A percentile compares a stretch with the other conserved stretches of the same genome.
phyloP scores from a whole-genome alignment of 2,888 invertebrate species.

The Drosophila mimetica region DNA sequence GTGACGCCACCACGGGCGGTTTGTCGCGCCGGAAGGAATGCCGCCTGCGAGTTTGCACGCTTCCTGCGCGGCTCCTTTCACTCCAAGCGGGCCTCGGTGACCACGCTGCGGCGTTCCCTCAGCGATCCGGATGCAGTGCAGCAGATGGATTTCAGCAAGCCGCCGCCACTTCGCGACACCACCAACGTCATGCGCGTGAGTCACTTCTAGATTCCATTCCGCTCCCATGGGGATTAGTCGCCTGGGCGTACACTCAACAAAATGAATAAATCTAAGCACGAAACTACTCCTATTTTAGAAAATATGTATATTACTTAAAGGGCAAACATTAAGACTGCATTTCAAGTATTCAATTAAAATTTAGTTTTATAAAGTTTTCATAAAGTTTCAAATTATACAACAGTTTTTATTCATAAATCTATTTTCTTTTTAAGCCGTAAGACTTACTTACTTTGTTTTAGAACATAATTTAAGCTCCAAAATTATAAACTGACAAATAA shows the following conservation, averaged over 20 bases:
- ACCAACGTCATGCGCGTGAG: conserved; percentile 82
- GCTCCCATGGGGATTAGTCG: not conserved
- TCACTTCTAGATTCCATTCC: conserved; percentile 77
- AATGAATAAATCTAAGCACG: not conserved
- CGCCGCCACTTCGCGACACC: conserved; percentile 63
- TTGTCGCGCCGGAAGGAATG: conserved; percentile 68
- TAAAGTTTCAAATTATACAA: too few relatives aligned
- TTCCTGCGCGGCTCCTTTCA: conserved; percentile 82
- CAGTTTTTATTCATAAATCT: too few relatives aligned
- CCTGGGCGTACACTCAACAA: conserved; percentile 1
- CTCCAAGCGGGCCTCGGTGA: conserved; percentile 82
- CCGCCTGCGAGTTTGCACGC: conserved; percentile 81
- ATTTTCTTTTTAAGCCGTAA: not conserved
- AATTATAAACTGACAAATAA: not conserved
- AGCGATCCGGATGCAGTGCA: conserved; percentile 83
- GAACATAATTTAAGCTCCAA: not conserved
- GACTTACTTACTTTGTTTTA: not conserved
- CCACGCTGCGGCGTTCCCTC: conserved; percentile 81
- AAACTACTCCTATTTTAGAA: too few relatives aligned
- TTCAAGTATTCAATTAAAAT: not conserved
- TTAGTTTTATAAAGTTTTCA: too few relatives aligned
- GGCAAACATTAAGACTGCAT: conserved; percentile 7
- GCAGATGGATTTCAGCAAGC: conserved; percentile 69
- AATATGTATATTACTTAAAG: not conserved
- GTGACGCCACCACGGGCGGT: conserved; percentile 80